Evolutionary conservation across 2,113 vertebrate species (phyloP), one percentile per base, ranked within the genome.

Genomic region (Phylloscopus whistleri): DNA sequence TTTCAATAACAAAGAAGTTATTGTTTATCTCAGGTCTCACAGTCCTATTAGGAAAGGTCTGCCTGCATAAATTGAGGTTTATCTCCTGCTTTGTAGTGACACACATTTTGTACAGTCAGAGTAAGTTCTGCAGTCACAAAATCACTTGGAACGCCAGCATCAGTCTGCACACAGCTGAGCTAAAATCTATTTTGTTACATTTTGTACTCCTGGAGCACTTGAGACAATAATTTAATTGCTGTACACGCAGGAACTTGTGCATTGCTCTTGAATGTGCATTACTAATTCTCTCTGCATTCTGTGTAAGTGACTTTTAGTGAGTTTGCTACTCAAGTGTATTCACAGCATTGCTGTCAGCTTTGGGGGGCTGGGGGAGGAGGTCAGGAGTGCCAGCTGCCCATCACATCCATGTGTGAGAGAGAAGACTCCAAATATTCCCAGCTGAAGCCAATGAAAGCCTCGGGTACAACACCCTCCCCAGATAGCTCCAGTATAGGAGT

Each of bases 401-500:
- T 95, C 35, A 24, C 46, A 15, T 27, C 20, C 1, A 7, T 82
- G 74, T 56, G 43, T 44, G 81, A 94, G 90, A 91, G 81, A 69
- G 75, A 81, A 73, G 95, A 93, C 68, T 76, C 35, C 91, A 44
- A 94, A 81, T 76, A 87, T 97, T 92, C 92, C 90, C 96, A 95
- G 68, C 86, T 97, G 82, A 95, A 96, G 92, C 70, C 58, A 87
- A 27, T 87, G 81, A 87, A 97, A 89, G 39, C 37, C 56, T 90
- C 60, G 52, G 67, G 44, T 52, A 31, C 30, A 63, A 21, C 43
- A 67, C 27, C 39, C 48, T 69, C 81, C 91, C 70, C 67, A 86
- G 68, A 70, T 6, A 63, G 33, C 48, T 90, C 72, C 19, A 68
- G 48, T 20, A 11, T 6, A 18, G 35, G 48, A 77, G 24, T 1